Evolutionary conservation across 2,113 vertebrate genomes (phyloP), one percentile per base, ranked within the genome.

Genomic region (Sinosuthora webbiana): DNA sequence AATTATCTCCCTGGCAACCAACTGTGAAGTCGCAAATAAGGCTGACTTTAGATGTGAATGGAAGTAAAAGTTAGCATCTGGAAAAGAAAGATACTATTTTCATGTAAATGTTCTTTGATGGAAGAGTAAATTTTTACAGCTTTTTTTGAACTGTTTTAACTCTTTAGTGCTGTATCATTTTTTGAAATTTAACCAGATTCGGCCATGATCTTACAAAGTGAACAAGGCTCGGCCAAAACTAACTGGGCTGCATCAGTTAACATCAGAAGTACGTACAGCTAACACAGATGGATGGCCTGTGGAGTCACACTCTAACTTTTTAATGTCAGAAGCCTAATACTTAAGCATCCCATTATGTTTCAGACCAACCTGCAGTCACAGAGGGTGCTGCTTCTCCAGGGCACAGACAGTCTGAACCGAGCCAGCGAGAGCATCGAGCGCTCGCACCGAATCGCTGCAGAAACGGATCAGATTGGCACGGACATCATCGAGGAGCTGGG

Each of bases 401-500:
- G 99, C 56, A 98, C 98, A 1, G 98, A 99, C 44, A 98, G 98
- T 71, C 97, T 99, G 82, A 99, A 98, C 97, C 98, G 98, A 27
- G 98, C 99, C 94, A 99, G 95, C 10, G 98, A 99, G 96, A 99
- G 99, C 85, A 98, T 99, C 12, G 98, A 99, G 44, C 98, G 99
- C 39, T 99, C 99, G 13, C 99, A 99, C 44, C 98, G 98, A 30
- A 98, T 99, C 39, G 99, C 99, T 9, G 98, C 97, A 0, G 99
- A 99, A 87, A 99, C 99, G 0, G 99, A 99, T 59, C 98, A 99
- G 81, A 98, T 99, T 18, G 99, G 99, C 78, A 98, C 98, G 0
- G 99, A 99, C 24, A 99, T 99, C 65, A 99, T 99, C 7, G 99
- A 99, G 90, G 99, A 99, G 55, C 98, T 99, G 1, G 99, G 99